Conservation (phyloP, 2,797 vertebrate species). For the Microctenopoma steveboyesi region DNA sequence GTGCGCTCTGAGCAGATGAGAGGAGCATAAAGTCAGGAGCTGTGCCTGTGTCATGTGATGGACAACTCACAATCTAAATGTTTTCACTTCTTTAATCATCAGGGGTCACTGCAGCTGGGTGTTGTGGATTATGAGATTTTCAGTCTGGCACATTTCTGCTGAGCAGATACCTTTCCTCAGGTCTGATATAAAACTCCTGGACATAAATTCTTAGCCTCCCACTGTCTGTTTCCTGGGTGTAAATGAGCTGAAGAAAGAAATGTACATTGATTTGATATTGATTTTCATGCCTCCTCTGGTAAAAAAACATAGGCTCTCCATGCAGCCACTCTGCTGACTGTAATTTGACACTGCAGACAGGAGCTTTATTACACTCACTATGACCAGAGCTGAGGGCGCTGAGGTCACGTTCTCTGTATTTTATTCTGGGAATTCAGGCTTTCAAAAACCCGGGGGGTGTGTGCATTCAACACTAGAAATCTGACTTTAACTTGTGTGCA, state of each 20-base stretch:
- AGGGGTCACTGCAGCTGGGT: background rate
- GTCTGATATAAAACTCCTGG: conserved; percentile 2
- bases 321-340: conserved; percentile 6
- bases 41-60: background rate
- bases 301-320: background rate
- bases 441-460: background rate
- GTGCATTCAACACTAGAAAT: background rate
- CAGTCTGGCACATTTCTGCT: background rate
- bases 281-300: conserved; percentile 7
- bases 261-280: conserved; percentile 40
- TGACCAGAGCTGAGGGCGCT: background rate
- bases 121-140: background rate
- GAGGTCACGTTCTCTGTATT: background rate
- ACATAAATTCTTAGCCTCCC: conserved; percentile 11
- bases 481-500: background rate
- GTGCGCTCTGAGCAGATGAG: background rate
- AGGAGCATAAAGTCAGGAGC: background rate
- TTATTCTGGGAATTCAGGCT: background rate
- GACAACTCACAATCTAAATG: background rate
- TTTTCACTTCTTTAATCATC: background rate
- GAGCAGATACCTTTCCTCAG: background rate
- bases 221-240: conserved; percentile 12
- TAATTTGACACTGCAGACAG: conserved; percentile 31
- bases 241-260: conserved; percentile 17
- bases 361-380: conserved; percentile 20